Base-by-base conservation (phyloP, 2,888 invertebrate genomes). In the Lepidochrysops patricia region DNA sequence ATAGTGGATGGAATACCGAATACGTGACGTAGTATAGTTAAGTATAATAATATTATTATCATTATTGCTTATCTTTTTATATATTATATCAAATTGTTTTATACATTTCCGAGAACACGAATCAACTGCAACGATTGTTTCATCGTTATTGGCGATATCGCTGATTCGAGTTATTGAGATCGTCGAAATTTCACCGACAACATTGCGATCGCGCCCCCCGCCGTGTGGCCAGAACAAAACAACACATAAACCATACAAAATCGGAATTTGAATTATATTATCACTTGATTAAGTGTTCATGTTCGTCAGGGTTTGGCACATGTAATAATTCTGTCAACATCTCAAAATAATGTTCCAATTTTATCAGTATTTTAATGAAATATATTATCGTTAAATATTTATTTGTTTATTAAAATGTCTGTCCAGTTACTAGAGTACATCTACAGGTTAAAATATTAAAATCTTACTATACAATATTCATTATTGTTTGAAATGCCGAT, bases 141-240 rank as follows among this genome's bases (percentile, higher is more conserved):
- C 52, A 52, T 52, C 13, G 27, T 26, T 15, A 43, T 43, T 43
- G 15, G 61, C 50, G 58, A 82, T 82, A 73, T 68, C 70, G 74
- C 70, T 70, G 70, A 68, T 66, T 70, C 71, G 78, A 84, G 82
- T 83, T 83, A 84, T 82, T 73, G 74, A 77, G 70, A 72, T 69
- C 69, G 70, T 70, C 82, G 71, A 84, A 84, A 82, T 69, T 76
- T 79, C 76, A 81, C 76, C 75, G 82, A 84, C 84, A 82, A 77
- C 79, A 80, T 79, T 71, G 70, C 71, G 64, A 61, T 68, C 65
- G 63, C 70, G 71, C 77, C 81, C 80, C 80, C 82, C 72, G 77
- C 74, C 71, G 79, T 63, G 74, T 65, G 66, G 77, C 73, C 75
- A 75, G 76, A 82, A 82, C 79, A 74, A 75, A 77, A 76, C 73